phyloP scores from a whole-genome alignment of 2,888 invertebrate species.

The Latrodectus hesperus region DNA sequence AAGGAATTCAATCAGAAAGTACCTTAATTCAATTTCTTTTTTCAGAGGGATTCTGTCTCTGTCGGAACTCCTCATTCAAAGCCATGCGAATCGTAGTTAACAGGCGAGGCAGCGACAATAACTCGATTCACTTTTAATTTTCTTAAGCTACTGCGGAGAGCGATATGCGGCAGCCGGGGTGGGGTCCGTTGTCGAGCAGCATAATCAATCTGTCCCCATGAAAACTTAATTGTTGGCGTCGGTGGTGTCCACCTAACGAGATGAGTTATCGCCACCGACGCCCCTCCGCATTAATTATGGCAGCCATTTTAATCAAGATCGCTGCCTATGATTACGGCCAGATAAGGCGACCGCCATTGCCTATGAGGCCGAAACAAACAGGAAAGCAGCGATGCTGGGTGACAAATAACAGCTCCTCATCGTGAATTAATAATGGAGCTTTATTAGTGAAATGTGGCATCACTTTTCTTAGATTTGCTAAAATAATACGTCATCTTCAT shows the following conservation, averaged over 20 bases:
- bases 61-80: too few relatives aligned
- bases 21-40: too few relatives aligned
- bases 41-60: too few relatives aligned
- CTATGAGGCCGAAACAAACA: conserved; percentile 36
- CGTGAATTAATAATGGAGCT: too few relatives aligned
- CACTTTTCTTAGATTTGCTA: too few relatives aligned
- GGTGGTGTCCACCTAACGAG: conserved; percentile 51
- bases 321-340: conserved; percentile 59
- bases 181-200: background rate
- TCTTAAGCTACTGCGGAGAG: conserved; percentile 53
- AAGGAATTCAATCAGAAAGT: too few relatives aligned
- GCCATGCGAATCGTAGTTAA: too few relatives aligned
- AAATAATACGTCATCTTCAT: too few relatives aligned
- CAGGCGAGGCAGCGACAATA: conserved; percentile 11
- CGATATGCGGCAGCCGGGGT: background rate
- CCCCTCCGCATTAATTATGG: conserved; percentile 62
- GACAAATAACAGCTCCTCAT: too few relatives aligned
- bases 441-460: too few relatives aligned
- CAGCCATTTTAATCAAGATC: conserved; percentile 68
- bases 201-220: conserved; percentile 66
- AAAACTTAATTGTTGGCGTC: conserved; percentile 65
- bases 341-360: conserved; percentile 48
- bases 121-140: conserved; percentile 56
- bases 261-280: conserved; percentile 60
- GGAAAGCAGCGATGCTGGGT: background rate